phyloP scores from a whole-genome alignment of 2,888 invertebrate species.

The Leucophenga montana region DNA sequence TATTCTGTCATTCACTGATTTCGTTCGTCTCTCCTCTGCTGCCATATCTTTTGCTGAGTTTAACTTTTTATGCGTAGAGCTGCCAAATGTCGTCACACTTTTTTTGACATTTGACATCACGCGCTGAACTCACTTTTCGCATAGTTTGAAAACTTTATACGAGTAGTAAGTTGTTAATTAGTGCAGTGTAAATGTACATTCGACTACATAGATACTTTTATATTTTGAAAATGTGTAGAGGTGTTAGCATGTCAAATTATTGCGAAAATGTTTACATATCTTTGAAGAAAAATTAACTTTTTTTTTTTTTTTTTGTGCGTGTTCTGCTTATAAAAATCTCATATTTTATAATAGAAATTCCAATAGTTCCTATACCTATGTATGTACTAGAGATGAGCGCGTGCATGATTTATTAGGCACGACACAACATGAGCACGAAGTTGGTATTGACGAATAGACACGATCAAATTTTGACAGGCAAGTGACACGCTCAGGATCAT shows the following conservation, averaged over 20 bases:
- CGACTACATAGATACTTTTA: not conserved
- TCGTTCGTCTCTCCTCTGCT: constrained; percentile 47
- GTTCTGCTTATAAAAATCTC: not conserved
- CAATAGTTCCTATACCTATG: no score
- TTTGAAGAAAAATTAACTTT: no score
- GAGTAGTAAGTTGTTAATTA: constrained; percentile 29
- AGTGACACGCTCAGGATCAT: no score
- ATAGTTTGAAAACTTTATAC: constrained; percentile 13
- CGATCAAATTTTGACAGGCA: no score
- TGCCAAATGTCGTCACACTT: constrained; percentile 38
- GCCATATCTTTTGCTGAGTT: not conserved
- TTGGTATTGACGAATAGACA: no score
- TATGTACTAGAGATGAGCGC: no score
- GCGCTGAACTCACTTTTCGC: not conserved
- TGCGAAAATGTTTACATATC: no score
- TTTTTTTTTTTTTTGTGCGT: not conserved
- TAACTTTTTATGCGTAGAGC: constrained; percentile 7
- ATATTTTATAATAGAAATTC: no score
- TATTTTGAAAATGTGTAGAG: no score
- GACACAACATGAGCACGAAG: no score
- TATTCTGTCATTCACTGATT: constrained; percentile 56
- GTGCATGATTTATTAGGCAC: no score
- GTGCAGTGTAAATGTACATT: not conserved
- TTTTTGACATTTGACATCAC: constrained; percentile 49
- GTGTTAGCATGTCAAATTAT: no score